A percentile compares a stretch with the other conserved stretches of the same genome.
Conservation (phyloP, 2,113 vertebrate genomes). For the Nerophis lumbriciformis region DNA sequence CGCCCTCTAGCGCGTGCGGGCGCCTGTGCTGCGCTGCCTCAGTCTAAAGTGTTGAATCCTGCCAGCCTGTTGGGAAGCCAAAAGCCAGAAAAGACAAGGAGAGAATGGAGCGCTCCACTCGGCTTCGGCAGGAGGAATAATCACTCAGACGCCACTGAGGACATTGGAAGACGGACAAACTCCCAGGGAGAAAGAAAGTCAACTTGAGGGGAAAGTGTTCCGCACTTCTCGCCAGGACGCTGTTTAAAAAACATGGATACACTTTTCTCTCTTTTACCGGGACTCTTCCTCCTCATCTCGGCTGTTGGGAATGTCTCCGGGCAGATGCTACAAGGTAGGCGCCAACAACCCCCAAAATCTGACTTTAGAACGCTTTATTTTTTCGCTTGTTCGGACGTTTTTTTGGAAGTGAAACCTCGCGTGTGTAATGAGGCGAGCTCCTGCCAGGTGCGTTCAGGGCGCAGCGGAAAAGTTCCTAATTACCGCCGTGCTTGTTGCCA, state of each 20-base stretch:
- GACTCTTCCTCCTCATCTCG: slow-evolving; percentile 48
- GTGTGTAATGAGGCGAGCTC: background rate
- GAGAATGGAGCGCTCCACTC: slow-evolving; percentile 51
- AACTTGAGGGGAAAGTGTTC: slow-evolving; percentile 47
- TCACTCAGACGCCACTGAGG: background rate
- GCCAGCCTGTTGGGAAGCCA: slow-evolving; percentile 43
- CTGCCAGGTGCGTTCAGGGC: slow-evolving; percentile 50
- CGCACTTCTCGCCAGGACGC: slow-evolving; percentile 19
- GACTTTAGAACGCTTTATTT: background rate
- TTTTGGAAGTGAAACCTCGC: background rate
- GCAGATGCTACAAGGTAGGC: slow-evolving; percentile 61
- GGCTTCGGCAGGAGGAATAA: slow-evolving; percentile 46
- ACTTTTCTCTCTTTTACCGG: slow-evolving; percentile 41
- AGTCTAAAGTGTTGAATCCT: slow-evolving; percentile 55
- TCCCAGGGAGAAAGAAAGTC: slow-evolving; percentile 7
- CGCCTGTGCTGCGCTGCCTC: slow-evolving; percentile 31
- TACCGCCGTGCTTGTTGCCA: background rate
- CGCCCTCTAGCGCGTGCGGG: slow-evolving; percentile 2
- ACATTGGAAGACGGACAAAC: slow-evolving; percentile 13
- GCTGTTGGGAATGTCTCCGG: slow-evolving; percentile 18
- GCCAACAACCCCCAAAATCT: background rate
- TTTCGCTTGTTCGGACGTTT: background rate
- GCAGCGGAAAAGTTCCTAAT: slow-evolving; percentile 32
- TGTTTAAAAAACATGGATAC: slow-evolving; percentile 60
- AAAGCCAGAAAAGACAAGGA: slow-evolving; percentile 41